phyloP scores from a whole-genome alignment of 2,888 invertebrate genomes.

The Ctenicera cuprea region DNA sequence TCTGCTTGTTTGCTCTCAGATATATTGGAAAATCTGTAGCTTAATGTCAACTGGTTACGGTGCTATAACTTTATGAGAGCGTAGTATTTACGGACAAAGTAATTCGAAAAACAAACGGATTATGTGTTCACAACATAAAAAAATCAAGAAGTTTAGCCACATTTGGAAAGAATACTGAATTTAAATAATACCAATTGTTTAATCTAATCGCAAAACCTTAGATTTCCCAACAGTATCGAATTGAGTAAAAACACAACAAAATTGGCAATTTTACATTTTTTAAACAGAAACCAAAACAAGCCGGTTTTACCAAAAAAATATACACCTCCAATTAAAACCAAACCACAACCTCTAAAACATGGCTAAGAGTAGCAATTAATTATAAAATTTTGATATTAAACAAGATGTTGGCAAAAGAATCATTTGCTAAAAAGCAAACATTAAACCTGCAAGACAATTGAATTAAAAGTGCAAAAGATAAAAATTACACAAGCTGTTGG shows the following conservation, averaged over 20 bases:
- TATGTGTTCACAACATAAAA: neutral
- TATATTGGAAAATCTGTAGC: constrained; percentile 43
- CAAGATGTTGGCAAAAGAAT: no score
- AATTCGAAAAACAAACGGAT: constrained; percentile 1
- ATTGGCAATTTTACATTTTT: no score
- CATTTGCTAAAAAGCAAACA: neutral
- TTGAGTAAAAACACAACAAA: neutral
- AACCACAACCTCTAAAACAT: no score
- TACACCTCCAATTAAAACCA: no score
- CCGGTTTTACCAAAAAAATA: neutral
- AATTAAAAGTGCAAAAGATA: neutral
- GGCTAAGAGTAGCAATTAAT: no score
- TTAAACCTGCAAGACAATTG: neutral
- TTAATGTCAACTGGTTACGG: constrained; percentile 40
- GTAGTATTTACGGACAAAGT: constrained; percentile 12
- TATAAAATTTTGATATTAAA: no score
- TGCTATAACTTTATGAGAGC: constrained; percentile 33
- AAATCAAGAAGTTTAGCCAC: no score
- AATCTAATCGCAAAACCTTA: constrained; percentile 9
- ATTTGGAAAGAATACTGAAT: no score
- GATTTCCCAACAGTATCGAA: neutral
- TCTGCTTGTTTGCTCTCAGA: constrained; percentile 34
- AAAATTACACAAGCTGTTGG: constrained; percentile 9
- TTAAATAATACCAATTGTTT: neutral
- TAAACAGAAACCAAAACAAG: no score